A percentile compares a stretch with the other conserved stretches of the same genome.
Conservation (phyloP, 2,113 vertebrate species). For the Gnathonemus echidnorhynchus region DNA sequence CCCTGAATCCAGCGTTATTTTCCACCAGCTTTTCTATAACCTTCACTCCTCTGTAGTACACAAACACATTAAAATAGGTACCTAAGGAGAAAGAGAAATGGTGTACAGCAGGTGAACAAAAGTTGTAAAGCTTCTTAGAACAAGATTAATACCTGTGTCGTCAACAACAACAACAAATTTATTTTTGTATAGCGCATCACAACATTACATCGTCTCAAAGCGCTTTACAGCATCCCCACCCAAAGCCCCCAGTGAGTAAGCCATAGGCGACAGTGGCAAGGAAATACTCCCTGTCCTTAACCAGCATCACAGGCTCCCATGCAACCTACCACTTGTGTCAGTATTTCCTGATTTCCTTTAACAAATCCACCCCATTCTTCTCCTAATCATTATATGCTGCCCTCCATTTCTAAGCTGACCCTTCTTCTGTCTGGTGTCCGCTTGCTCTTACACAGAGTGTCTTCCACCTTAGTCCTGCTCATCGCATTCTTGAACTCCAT, state of each 20-base stretch:
- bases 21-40: constrained; percentile 52
- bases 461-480: constrained; percentile 36
- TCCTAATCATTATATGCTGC: background rate
- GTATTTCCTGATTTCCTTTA: background rate
- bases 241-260: too few species aligned
- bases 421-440: background rate
- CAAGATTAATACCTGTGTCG: background rate
- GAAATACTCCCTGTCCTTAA: background rate
- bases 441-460: constrained; percentile 48
- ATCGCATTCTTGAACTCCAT: constrained; percentile 41
- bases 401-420: background rate
- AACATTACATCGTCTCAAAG: too few species aligned
- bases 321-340: background rate
- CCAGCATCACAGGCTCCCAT: background rate
- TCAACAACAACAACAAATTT: too few species aligned
- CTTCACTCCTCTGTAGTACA: constrained; percentile 69
- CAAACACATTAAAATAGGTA: constrained; percentile 63
- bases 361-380: background rate
- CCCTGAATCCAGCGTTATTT: constrained; percentile 58
- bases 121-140: background rate
- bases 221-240: too few species aligned
- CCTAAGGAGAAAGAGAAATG: constrained; percentile 41
- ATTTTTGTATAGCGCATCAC: too few species aligned
- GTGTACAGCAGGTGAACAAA: background rate
- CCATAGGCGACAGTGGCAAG: too few species aligned